Conservation (phyloP, 2,888 invertebrate genomes). For the Standfussiana lucernea region DNA sequence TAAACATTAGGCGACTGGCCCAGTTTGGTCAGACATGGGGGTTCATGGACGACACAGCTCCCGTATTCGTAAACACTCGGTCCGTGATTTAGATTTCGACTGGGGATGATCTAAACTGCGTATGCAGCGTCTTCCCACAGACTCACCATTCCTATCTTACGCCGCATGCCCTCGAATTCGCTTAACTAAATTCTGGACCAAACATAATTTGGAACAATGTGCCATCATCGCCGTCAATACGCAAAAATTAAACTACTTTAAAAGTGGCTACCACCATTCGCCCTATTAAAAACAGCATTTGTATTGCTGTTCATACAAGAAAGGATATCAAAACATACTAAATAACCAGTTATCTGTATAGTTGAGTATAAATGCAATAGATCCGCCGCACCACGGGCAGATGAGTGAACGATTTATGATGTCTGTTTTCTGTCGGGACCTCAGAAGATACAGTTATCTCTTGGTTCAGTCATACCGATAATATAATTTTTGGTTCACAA, state of each 20-base stretch:
- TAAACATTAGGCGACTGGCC: not conserved
- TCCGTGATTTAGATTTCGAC: not conserved
- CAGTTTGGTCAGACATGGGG: not conserved
- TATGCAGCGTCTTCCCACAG: not conserved
- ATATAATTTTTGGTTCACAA: constrained; percentile 18
- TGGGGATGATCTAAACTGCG: not conserved
- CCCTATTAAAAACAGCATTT: not conserved
- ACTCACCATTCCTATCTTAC: not conserved
- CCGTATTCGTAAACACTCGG: not conserved
- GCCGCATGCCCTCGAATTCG: not conserved
- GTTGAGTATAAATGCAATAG: constrained; percentile 2
- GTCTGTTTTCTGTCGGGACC: constrained; percentile 30
- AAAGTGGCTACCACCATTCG: not conserved
- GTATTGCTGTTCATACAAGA: not conserved
- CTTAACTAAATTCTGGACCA: not conserved
- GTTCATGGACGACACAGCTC: not conserved
- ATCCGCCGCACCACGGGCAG: not conserved
- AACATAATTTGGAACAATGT: not conserved
- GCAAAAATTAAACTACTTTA: not conserved
- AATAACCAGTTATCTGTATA: constrained; percentile 1
- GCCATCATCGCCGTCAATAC: not conserved
- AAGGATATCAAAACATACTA: constrained; percentile 5
- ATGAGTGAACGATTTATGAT: constrained; percentile 30
- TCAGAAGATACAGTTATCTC: constrained; percentile 13
- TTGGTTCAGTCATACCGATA: not conserved